Percentiles rank a stretch among this genome's conserved stretches.
Conservation (phyloP, 2,113 vertebrate genomes). For the Prionailurus bengalensis region DNA sequence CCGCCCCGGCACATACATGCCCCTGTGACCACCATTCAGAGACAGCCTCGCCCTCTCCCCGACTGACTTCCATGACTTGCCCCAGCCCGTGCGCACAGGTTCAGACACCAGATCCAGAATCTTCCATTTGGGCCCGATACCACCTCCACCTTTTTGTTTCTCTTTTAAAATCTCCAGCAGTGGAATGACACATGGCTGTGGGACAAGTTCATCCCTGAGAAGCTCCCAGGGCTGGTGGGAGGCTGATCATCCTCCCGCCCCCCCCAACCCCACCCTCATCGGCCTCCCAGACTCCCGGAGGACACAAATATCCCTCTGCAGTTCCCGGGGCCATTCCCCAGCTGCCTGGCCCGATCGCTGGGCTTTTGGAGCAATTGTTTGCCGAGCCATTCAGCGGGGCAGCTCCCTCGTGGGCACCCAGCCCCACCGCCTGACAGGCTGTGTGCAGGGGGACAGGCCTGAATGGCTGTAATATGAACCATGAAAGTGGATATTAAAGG, state of each 20-base stretch:
- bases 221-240: no score
- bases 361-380: slow-evolving; percentile 54
- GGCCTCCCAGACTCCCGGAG: not conserved
- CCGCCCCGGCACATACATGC: not conserved
- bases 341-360: slow-evolving; percentile 75
- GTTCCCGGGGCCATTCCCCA: slow-evolving; percentile 52
- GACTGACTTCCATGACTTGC: not conserved
- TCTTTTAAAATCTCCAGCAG: not conserved
- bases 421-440: slow-evolving; percentile 76
- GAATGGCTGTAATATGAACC: slow-evolving; percentile 81
- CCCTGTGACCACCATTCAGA: not conserved
- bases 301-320: slow-evolving; percentile 48
- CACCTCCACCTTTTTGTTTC: not conserved
- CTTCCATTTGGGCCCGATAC: not conserved
- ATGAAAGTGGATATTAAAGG: slow-evolving; percentile 84
- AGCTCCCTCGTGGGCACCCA: slow-evolving; percentile 70
- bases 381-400: slow-evolving; percentile 48
- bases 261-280: rapidly evolving
- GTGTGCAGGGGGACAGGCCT: slow-evolving; percentile 73
- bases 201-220: not conserved
- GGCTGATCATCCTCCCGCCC: no score
- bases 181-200: not conserved
- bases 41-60: no score
- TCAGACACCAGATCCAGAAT: not conserved
- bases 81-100: not conserved